Evolutionary conservation across 2,113 vertebrate species (phyloP), one percentile per base, ranked within the genome.

Genomic region (Myrmophylax atrothorax): DNA sequence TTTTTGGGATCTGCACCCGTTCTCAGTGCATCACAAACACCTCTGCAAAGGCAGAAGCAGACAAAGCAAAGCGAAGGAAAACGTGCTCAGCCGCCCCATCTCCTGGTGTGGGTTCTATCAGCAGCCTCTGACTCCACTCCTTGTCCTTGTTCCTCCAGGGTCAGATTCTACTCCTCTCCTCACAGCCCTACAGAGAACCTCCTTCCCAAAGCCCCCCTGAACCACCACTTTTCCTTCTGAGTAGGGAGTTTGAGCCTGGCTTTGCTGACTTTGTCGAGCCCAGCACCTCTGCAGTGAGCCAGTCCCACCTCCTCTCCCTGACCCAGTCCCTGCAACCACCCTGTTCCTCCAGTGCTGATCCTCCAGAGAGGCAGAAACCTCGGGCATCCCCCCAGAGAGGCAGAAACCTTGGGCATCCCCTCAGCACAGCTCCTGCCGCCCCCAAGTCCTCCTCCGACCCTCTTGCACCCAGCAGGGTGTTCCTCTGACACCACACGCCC

Each of bases 331-430:
- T 26, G 12, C 0, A 80, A 15, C 0, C 38, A 35, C 3, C 14
- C 0, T 0, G 0, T 52, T 67, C 9, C 23, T 52, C 14, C 26
- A 3, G 0, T 0, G 3, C 23, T 2, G 3, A 81, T 47, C 20
- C n/a, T 12, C 75, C 47, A 28, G 29, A 35, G 25, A 47, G 16
- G n/a, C 35, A 44, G 84, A 70, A 83, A 56, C 29, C 33, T 42
- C 4, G 0, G 5, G 1, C 1, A 1, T 12, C 5, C 20, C 7
- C n/a, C 2, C 0, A 28, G 29, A 35, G 25, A 47, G 16, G n/a
- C 35, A 44, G 84, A 70, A 83, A 56, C 29, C 33, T 42, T 3
- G 0, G 5, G 1, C 1, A 1, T 12, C 5, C 20, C 7, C n/a
- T 1, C 0, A 6, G 9, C 23, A 5, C 3, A 3, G 17, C 22